A percentile compares a stretch with the other conserved stretches of the same genome.
These are phyloP conservation scores for Dichetophora obliterata DNA, from an alignment of 2,888 invertebrate species.

Conservation along the genomic window DNA sequence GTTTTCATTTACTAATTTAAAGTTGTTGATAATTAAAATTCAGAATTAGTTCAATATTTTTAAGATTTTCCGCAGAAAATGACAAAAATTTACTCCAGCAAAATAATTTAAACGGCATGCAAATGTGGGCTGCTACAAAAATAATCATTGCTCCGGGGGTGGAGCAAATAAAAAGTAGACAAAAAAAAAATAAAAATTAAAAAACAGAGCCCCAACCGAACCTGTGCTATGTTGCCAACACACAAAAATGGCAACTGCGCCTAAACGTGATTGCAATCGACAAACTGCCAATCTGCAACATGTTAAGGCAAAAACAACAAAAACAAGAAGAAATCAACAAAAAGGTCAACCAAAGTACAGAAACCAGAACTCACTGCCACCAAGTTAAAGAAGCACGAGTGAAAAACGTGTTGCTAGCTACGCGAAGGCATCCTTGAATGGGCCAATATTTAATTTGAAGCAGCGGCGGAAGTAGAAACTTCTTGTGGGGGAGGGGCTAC, in stretches of 20 bases:
- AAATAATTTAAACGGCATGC: no score
- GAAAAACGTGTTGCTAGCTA: conserved; percentile 26
- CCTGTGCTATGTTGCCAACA: not conserved
- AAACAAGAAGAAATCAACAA: not conserved
- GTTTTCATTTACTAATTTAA: no score
- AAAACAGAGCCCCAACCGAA: not conserved
- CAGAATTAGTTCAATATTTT: no score
- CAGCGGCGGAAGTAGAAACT: no score
- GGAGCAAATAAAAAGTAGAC: not conserved
- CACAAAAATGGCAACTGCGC: conserved; percentile 40
- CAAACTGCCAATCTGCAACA: conserved; percentile 40
- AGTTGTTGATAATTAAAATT: no score
- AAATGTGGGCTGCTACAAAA: no score
- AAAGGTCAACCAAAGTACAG: not conserved
- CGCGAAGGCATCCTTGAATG: conserved; percentile 20
- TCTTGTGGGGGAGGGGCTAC: no score
- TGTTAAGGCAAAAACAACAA: not conserved
- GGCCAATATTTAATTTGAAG: conserved; percentile 12
- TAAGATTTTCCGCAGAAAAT: no score
- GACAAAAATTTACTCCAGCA: no score
- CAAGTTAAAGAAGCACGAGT: not conserved
- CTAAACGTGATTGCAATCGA: conserved; percentile 47
- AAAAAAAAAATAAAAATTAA: not conserved
- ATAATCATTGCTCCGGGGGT: no score
- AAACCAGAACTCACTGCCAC: not conserved